phyloP scores from a whole-genome alignment of 2,797 vertebrate genomes.

The Hirundo rustica region DNA sequence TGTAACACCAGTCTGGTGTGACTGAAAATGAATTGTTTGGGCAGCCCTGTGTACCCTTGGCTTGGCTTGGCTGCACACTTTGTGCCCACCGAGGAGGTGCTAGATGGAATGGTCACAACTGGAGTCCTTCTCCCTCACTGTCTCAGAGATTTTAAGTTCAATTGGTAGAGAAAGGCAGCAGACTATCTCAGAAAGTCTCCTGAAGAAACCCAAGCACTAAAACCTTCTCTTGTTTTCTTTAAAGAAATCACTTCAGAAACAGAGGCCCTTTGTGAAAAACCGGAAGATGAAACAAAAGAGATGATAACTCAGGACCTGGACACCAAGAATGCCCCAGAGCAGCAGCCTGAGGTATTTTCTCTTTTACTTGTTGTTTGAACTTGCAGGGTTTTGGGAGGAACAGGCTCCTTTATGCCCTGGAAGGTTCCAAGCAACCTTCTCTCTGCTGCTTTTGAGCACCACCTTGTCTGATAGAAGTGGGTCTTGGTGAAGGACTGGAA shows the following conservation, averaged over 20 bases:
- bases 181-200: not conserved
- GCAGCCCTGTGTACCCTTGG: not conserved
- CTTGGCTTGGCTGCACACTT: not conserved
- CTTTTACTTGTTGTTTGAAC: not conserved
- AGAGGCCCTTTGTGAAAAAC: conserved; percentile 91
- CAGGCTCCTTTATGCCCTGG: not conserved
- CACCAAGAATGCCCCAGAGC: conserved; percentile 53
- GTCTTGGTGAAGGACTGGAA: not conserved
- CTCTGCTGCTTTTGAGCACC: not conserved
- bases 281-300: conserved; percentile 86
- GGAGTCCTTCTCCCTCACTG: not conserved
- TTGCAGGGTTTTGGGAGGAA: not conserved
- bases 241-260: conserved; percentile 95
- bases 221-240: not conserved
- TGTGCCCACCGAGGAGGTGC: not conserved
- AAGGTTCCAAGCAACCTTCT: not conserved
- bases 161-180: not conserved
- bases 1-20: not conserved
- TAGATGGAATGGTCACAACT: not conserved
- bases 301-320: conserved; percentile 70
- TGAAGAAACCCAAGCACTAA: not conserved
- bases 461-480: not conserved
- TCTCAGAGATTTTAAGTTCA: not conserved
- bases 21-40: not conserved
- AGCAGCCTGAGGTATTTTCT: conserved; percentile 80